Percentiles rank a stretch among this genome's conserved stretches.
Evolutionary conservation across 2,797 vertebrate genomes (phyloP).

Genomic region (Allenopithecus nigroviridis): DNA sequence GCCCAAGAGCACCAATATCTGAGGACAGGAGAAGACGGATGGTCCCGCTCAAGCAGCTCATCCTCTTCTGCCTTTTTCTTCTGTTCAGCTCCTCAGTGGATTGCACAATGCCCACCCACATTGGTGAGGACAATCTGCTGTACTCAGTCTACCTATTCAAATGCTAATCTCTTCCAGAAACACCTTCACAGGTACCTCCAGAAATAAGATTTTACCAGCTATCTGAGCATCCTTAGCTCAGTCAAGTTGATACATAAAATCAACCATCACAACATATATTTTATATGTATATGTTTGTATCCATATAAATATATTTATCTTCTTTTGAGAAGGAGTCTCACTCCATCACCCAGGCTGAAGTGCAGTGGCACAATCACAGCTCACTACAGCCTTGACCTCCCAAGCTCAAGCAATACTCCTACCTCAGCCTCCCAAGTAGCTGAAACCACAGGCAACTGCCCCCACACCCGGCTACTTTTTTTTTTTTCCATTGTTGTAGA

Average conservation of each 20-base stretch:
- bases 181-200: neutral
- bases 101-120: neutral
- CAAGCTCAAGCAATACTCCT: neutral
- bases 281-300: neutral
- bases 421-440: neutral
- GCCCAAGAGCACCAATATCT: neutral
- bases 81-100: neutral
- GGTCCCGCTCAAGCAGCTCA: neutral
- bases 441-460: neutral
- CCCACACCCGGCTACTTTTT: fast-evolving
- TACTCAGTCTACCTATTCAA: neutral
- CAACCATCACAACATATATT: neutral
- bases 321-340: neutral
- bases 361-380: neutral
- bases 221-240: neutral
- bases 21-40: neutral
- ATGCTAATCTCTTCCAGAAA: neutral
- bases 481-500: neutral
- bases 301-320: neutral
- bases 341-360: neutral
- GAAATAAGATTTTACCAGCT: neutral
- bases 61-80: neutral
- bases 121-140: neutral
- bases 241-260: neutral
- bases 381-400: neutral